Percentiles rank a stretch among this genome's conserved stretches.
Evolutionary conservation across 2,797 vertebrate genomes (phyloP).

Genomic region (Tapera naevia): DNA sequence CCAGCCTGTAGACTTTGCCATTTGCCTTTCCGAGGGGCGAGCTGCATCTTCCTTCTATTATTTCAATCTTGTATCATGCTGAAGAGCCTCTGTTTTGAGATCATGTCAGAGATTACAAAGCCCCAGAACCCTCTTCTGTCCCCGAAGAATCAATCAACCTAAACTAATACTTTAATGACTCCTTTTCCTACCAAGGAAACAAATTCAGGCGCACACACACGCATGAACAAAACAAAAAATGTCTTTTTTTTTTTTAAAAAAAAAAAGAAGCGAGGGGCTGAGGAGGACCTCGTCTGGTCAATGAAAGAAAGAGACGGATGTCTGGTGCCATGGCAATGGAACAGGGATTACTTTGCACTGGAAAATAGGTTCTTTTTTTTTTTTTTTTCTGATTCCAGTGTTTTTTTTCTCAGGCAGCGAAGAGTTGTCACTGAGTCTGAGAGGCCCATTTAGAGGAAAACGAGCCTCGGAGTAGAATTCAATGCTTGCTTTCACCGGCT

Average conservation of each 20-base stretch:
- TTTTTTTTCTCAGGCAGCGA: conserved; percentile 74
- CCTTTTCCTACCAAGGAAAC: conserved; percentile 72
- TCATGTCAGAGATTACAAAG: conserved; percentile 57
- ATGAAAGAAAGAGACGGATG: conserved; percentile 85
- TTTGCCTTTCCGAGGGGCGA: not conserved
- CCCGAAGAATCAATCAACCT: conserved; percentile 70
- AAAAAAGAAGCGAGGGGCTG: conserved; percentile 80
- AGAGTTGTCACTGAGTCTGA: conserved; percentile 73
- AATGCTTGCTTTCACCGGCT: conserved; percentile 69
- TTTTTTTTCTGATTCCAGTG: not conserved
- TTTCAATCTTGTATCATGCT: conserved; percentile 13
- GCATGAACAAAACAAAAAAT: conserved; percentile 6
- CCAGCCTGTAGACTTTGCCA: not conserved
- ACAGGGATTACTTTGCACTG: conserved; percentile 88
- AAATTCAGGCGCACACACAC: conserved; percentile 49
- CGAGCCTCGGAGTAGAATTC: conserved; percentile 60
- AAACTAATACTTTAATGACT: conserved; percentile 76
- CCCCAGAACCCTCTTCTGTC: conserved; percentile 57
- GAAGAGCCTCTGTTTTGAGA: conserved; percentile 49
- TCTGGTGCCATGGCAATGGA: conserved; percentile 93
- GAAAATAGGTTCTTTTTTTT: conserved; percentile 70
- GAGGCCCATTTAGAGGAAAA: conserved; percentile 72
- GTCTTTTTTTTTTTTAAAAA: not conserved
- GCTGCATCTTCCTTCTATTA: conserved; percentile 9
- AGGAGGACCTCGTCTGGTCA: conserved; percentile 89